Percentiles rank a stretch among this genome's conserved stretches.
Conservation (phyloP, 2,888 invertebrate genomes). For the Rugalucina vietnamica region DNA sequence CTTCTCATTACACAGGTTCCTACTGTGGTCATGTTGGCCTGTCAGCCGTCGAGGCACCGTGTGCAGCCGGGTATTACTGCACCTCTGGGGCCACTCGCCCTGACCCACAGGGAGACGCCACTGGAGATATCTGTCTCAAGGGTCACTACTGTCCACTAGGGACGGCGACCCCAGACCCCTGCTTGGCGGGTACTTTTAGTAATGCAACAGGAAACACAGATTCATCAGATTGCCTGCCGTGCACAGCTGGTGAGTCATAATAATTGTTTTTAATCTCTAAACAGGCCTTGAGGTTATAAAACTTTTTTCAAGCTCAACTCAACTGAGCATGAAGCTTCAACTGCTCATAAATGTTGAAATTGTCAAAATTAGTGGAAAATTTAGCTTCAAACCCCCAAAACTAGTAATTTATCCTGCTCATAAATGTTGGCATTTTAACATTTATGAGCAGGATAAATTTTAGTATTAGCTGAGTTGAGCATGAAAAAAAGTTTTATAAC, state of each 20-base stretch:
- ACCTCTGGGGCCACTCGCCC: constrained; percentile 70
- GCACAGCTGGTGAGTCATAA: constrained; percentile 78
- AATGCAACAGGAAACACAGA: constrained; percentile 77
- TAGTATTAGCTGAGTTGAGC: too few species aligned
- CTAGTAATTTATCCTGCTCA: too few species aligned
- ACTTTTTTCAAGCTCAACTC: too few species aligned
- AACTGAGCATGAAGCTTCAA: too few species aligned
- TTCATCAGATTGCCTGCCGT: constrained; percentile 74
- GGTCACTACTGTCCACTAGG: constrained; percentile 80
- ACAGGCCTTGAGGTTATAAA: too few species aligned
- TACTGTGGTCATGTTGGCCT: constrained; percentile 77
- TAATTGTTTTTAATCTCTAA: too few species aligned
- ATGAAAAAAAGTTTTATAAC: too few species aligned
- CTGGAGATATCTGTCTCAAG: constrained; percentile 78
- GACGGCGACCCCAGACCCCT: constrained; percentile 70
- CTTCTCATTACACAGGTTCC: constrained; percentile 72
- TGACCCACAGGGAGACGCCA: constrained; percentile 76
- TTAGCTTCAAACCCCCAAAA: too few species aligned
- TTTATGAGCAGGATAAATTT: too few species aligned
- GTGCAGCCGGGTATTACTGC: constrained; percentile 80
- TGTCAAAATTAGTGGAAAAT: too few species aligned
- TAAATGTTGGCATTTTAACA: too few species aligned
- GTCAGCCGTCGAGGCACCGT: constrained; percentile 74
- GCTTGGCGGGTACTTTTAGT: constrained; percentile 79
- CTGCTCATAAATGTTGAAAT: too few species aligned